These are phyloP conservation scores for Hydrocynus forskahlii DNA, from an alignment of 2,797 vertebrate genomes.

Conservation along the genomic window DNA sequence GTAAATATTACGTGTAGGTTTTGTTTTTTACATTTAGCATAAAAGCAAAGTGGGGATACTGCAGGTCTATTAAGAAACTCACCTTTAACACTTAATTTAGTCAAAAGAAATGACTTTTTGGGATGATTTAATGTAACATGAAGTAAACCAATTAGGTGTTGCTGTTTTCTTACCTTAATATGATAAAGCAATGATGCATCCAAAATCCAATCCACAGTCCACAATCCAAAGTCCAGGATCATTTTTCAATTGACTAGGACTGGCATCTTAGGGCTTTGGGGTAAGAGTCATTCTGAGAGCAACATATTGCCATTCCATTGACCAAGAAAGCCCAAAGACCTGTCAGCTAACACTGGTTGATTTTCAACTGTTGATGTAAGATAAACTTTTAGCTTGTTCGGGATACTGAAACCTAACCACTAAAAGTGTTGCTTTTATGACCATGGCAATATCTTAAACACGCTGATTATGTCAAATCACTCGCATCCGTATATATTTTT, in stretches of 20 bases:
- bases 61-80: conserved; percentile 35
- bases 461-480: background rate
- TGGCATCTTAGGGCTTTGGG: conserved; percentile 15
- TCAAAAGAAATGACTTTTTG: conserved; percentile 8
- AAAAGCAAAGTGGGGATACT: conserved; percentile 40
- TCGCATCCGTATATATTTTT: conserved; percentile 8
- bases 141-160: background rate
- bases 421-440: conserved; percentile 25
- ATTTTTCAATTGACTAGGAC: conserved; percentile 12
- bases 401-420: conserved; percentile 3
- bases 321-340: conserved; percentile 51
- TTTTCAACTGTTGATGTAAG: conserved; percentile 6
- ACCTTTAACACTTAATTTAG: conserved; percentile 22
- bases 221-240: conserved; percentile 11
- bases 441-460: conserved; percentile 1
- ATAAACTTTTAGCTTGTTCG: background rate
- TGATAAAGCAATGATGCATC: conserved; percentile 14
- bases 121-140: conserved; percentile 23
- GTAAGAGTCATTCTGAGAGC: conserved; percentile 22
- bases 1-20: background rate
- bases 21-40: conserved; percentile 9
- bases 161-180: conserved; percentile 15
- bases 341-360: conserved; percentile 35
- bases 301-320: conserved; percentile 21
- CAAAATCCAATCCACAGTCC: conserved; percentile 16